These are phyloP conservation scores for Aphrophora alni DNA, from an alignment of 2,888 invertebrate genomes.

Conservation along the genomic window DNA sequence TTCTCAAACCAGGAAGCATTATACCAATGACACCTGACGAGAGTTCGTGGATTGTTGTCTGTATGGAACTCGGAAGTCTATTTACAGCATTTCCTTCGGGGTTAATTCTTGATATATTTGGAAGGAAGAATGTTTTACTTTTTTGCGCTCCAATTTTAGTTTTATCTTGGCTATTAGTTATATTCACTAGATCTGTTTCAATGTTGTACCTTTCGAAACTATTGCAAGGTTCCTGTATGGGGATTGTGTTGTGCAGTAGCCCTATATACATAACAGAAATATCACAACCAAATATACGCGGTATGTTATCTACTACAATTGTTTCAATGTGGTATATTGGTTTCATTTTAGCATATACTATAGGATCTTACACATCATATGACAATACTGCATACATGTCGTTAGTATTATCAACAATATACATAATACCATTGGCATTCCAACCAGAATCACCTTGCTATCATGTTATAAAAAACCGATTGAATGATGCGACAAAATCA, in stretches of 20 bases:
- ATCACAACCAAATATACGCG: conserved; percentile 28
- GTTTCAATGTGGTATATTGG: conserved; percentile 25
- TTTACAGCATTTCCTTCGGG: conserved; percentile 12
- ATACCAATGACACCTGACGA: background rate
- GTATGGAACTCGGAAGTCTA: conserved; percentile 22
- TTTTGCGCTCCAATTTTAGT: background rate
- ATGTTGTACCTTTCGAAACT: conserved; percentile 17
- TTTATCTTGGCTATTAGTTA: conserved; percentile 21
- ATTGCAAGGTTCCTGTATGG: conserved; percentile 31
- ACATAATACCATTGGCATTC: conserved; percentile 60
- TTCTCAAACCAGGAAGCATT: background rate
- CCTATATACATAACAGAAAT: conserved; percentile 50
- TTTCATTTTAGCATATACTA: background rate
- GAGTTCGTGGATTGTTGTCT: conserved; percentile 22
- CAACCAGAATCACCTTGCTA: conserved; percentile 69
- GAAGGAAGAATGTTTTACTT: conserved; percentile 13
- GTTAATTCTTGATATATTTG: conserved; percentile 20
- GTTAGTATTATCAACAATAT: conserved; percentile 50
- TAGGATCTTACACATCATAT: conserved; percentile 20
- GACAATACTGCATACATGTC: conserved; percentile 9
- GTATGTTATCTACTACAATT: conserved; percentile 17
- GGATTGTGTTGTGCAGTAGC: conserved; percentile 48
- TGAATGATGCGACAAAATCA: conserved; percentile 58
- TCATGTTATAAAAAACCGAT: conserved; percentile 61
- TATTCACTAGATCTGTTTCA: conserved; percentile 25